A percentile compares a stretch with the other conserved stretches of the same genome.
Evolutionary conservation across 2,888 invertebrate species (phyloP).

Genomic region (Gryllus longicercus): DNA sequence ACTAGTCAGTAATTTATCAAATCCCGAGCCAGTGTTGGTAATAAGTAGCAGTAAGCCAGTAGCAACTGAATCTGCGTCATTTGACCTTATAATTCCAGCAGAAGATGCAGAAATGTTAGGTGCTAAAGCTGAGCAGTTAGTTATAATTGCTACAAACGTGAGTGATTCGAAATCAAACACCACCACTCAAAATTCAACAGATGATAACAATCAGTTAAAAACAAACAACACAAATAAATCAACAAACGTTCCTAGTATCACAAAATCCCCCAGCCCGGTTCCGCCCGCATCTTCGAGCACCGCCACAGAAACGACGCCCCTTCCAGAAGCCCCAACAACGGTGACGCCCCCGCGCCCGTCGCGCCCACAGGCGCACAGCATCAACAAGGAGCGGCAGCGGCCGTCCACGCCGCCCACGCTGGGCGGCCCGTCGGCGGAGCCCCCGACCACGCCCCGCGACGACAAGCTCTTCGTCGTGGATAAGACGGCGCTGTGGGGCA

Average conservation of each 20-base stretch:
- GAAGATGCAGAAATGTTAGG: neutral
- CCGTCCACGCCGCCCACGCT: neutral
- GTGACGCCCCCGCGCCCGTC: neutral
- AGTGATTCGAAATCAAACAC: neutral
- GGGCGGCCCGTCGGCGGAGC: neutral
- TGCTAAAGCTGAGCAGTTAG: neutral
- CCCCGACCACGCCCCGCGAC: conserved; percentile 27
- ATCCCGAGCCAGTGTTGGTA: neutral
- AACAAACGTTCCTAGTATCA: neutral
- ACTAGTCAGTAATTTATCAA: neutral
- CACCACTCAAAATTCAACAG: neutral
- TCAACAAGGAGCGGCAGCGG: conserved; percentile 20
- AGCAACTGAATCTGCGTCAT: conserved; percentile 19
- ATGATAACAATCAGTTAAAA: neutral
- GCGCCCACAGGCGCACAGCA: neutral
- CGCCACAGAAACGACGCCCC: neutral
- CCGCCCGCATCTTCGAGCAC: neutral
- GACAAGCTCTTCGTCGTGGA: conserved; percentile 55
- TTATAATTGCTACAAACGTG: neutral
- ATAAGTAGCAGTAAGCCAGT: neutral
- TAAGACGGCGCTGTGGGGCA: conserved; percentile 60
- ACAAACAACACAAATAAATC: neutral
- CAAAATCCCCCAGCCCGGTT: neutral
- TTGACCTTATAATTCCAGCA: neutral
- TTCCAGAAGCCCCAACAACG: neutral